Conservation (phyloP, 2,113 vertebrate species). For the Mormyrus lacerda region DNA sequence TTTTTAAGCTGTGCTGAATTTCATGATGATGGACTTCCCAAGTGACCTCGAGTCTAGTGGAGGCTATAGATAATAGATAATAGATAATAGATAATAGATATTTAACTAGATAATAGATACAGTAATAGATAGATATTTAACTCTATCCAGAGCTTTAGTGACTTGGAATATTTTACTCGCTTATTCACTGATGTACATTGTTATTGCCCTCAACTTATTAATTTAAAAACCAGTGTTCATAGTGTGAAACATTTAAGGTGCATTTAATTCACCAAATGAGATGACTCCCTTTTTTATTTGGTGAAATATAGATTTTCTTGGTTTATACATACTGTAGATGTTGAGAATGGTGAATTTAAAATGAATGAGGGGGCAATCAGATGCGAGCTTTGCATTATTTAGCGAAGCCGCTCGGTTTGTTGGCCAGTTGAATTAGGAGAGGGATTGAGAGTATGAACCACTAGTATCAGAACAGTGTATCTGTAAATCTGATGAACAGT, state of each 20-base stretch:
- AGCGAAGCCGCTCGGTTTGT: neutral
- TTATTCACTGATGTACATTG: neutral
- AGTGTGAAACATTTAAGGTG: neutral
- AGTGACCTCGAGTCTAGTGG: neutral
- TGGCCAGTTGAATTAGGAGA: neutral
- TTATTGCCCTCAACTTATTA: neutral
- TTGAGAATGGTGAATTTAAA: neutral
- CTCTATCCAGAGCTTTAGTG: neutral
- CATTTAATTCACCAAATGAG: neutral
- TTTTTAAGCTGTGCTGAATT: neutral
- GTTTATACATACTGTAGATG: neutral
- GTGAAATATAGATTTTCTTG: neutral
- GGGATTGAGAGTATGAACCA: neutral
- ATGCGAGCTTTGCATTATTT: neutral
- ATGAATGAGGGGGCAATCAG: neutral
- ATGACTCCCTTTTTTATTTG: neutral
- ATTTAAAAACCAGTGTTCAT: neutral
- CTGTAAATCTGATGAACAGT: conserved; percentile 62
- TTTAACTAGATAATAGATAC: neutral
- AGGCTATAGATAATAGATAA: neutral
- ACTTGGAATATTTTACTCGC: neutral
- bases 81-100: no score
- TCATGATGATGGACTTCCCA: neutral
- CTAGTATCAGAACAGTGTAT: conserved; percentile 49
- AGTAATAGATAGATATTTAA: neutral